Evolutionary conservation across 1,140 invertebrate genomes (phyloP).

Genomic region (Zaprionus ornatus): DNA sequence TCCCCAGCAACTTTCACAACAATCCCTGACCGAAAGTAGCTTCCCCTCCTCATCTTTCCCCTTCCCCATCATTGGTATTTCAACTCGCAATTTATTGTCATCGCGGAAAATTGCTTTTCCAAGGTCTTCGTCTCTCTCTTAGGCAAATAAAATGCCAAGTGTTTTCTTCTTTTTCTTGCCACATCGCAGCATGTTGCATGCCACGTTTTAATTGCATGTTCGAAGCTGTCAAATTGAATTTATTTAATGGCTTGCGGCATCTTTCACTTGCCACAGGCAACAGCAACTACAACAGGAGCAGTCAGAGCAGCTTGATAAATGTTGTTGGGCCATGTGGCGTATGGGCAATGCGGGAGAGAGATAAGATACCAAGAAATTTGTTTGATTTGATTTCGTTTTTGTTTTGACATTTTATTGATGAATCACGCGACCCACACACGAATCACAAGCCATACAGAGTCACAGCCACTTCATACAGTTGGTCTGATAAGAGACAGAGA

Average conservation of each 20-base stretch:
- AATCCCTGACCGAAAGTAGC: not conserved
- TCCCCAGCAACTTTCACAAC: constrained; percentile 46
- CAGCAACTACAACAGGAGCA: not conserved
- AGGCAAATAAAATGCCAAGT: constrained; percentile 13
- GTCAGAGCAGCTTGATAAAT: not conserved
- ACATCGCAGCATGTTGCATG: constrained; percentile 30
- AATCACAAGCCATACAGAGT: not conserved
- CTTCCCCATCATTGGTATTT: not conserved
- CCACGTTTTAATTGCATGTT: constrained; percentile 57
- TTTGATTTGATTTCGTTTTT: constrained; percentile 6
- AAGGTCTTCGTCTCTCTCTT: constrained; percentile 35
- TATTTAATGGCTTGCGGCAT: constrained; percentile 26
- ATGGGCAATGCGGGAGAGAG: constrained; percentile 18
- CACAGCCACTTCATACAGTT: not conserved
- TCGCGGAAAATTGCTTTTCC: constrained; percentile 56
- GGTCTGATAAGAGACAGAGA: not conserved
- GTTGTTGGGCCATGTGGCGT: constrained; percentile 23
- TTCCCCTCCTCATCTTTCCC: not conserved
- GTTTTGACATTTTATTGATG: constrained; percentile 23
- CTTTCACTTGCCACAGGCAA: constrained; percentile 26
- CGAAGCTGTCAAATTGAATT: constrained; percentile 53
- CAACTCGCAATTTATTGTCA: constrained; percentile 52
- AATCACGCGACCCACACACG: constrained; percentile 15
- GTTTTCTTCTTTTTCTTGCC: not conserved
- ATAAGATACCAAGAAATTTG: constrained; percentile 17